Evolutionary conservation across 2,888 invertebrate genomes (phyloP), one percentile per base, ranked within the genome.

Genomic region (Diaphora mendica): DNA sequence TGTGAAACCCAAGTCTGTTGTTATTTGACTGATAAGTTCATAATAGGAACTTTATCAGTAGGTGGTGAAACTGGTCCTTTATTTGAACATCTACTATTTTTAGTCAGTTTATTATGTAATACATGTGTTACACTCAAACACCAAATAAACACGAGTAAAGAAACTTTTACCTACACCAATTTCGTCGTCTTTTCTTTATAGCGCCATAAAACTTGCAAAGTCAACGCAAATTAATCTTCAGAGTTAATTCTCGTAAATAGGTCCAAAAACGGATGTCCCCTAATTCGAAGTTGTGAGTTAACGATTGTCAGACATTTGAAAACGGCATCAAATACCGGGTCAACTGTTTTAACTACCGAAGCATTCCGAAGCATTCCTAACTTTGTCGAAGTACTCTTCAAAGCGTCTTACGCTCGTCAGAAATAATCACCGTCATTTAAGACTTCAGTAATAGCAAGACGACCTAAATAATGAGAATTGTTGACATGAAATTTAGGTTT

Each of bases 261-360:
- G 76, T 81, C 74, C 30, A 70, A 70, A 76, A 69, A 77, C 67
- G 66, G 68, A 71, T 68, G 68, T 71, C 68, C 74, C 35, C 62
- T 77, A 77, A 81, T 81, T 76, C 69, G 0, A 81, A 81, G 76
- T 81, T 82, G 68, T 71, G 81, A 82, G 42, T 71, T 68, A 76
- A 79, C 48, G 69, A 66, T 48, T 73, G 70, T n/a, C 62, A 68
- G 76, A 68, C 79, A 80, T 66, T 82, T 72, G 69, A 69, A 67
- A 68, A 33, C 71, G 76, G 23, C 77, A 78, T 77, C 77, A 83
- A 82, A 82, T 70, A 74, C 74, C 72, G 74, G 84, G 80, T 78
- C 74, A 83, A 68, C 68, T 67, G 67, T 68, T 71, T 76, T 79
- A 78, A 82, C 74, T 71, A 72, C 70, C 75, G 70, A 82, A 83